Base-by-base conservation (phyloP, 2,888 invertebrate species). In the Drosophila paracracens region DNA sequence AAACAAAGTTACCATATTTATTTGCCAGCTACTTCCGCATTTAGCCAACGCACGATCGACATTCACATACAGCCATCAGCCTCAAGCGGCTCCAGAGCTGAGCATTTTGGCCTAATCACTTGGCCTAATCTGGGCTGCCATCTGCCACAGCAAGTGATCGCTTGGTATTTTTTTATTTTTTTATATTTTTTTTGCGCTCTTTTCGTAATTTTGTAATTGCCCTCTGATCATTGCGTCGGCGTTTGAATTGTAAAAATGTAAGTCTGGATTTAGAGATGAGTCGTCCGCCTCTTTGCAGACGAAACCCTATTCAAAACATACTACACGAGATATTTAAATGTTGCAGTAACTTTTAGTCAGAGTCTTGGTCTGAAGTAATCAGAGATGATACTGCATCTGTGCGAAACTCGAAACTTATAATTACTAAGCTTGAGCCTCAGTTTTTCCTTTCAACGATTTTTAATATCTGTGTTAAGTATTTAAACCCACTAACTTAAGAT, bases 1-100 rank as follows among this genome's bases (percentile, higher is more conserved):
- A 79, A 77, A 87, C 87, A 87, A 88, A 86, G 89, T 72, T 71
- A 83, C 61, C 64, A 31, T 25, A 70, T 7, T 36, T 36, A 36
- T 29, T 58, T 40, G 59, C 66, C 53, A 61, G 51, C 60, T 50
- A 84, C 84, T 84, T 84, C 84, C 84, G 84, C 84, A 78, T 88
- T 81, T 72, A 50, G 57, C 50, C 38, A 62, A 65, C 64, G 62
- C 64, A 74, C 76, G 69, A 72, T 64, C 72, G 66, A 53, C 56
- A 65, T 52, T 50, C 46, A 61, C n/a, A 64, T 46, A 25, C 25
- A 35, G 31, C 56, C 54, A 63, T 10, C 56, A 35, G 73, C 56
- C 76, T 51, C 61, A 61, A 70, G 57, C 63, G 63, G 60, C 21
- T 31, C 25, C 2, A 2, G 25, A 25, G 53, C 53, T 70, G 70